These are phyloP conservation scores for Cylas formicarius DNA, from an alignment of 1,140 invertebrate species.

Conservation along the genomic window DNA sequence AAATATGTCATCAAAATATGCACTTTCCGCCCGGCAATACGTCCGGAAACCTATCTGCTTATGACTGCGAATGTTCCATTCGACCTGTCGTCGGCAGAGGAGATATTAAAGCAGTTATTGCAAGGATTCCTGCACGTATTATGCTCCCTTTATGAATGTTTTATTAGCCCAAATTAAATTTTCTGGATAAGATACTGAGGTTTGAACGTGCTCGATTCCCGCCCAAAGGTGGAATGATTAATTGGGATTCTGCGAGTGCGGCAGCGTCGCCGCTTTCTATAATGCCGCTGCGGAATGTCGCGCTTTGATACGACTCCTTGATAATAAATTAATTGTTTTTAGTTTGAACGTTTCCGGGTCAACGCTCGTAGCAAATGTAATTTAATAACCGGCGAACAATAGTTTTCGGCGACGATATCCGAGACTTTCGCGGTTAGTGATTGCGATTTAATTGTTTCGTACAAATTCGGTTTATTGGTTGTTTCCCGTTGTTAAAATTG, in stretches of 20 bases:
- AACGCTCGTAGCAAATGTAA: no score
- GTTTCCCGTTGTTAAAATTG: no score
- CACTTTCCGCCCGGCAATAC: no score
- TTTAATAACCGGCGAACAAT: no score
- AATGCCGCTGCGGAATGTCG: neutral
- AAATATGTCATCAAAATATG: no score
- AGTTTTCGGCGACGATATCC: no score
- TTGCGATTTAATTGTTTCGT: no score
- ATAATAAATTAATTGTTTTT: no score
- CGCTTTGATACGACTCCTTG: no score
- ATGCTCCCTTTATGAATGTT: slow-evolving; percentile 32
- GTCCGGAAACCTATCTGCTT: slow-evolving; percentile 9
- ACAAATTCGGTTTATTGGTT: no score
- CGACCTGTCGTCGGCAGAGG: slow-evolving; percentile 9
- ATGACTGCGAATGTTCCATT: slow-evolving; percentile 10
- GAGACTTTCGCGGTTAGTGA: no score
- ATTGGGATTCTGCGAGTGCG: neutral
- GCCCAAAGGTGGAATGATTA: neutral
- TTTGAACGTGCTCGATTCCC: slow-evolving; percentile 11
- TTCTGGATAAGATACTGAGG: slow-evolving; percentile 29
- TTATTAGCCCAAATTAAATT: slow-evolving; percentile 38
- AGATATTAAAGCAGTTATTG: slow-evolving; percentile 10
- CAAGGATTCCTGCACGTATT: neutral
- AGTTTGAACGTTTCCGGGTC: no score
- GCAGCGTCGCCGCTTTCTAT: neutral